A percentile compares a stretch with the other conserved stretches of the same genome.
These are phyloP conservation scores for Pseudomyrmex flavicornis DNA, from an alignment of 1,140 invertebrate genomes.

Conservation along the genomic window DNA sequence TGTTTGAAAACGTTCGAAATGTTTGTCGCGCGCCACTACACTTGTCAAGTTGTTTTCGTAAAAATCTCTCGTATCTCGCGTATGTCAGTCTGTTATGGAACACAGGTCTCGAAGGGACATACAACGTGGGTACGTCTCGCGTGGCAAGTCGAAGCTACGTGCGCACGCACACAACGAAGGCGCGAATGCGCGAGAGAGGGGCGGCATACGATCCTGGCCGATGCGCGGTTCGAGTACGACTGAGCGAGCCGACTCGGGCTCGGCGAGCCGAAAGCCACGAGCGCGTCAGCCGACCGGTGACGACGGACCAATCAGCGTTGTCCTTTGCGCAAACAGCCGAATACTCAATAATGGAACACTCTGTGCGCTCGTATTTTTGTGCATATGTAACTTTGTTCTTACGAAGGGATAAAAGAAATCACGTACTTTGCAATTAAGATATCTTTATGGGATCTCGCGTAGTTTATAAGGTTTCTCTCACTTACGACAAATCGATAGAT, in stretches of 20 bases:
- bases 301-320: slow-evolving; percentile 78
- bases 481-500: too few species aligned
- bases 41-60: slow-evolving; percentile 8
- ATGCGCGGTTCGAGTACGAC: slow-evolving; percentile 83
- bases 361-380: slow-evolving; percentile 63
- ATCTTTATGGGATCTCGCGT: too few species aligned
- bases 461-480: too few species aligned
- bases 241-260: slow-evolving; percentile 75
- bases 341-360: slow-evolving; percentile 78
- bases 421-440: too few species aligned
- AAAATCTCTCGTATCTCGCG: neutral
- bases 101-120: slow-evolving; percentile 10
- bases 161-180: slow-evolving; percentile 73
- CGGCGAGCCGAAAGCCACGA: slow-evolving; percentile 76
- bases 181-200: slow-evolving; percentile 53
- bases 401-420: neutral
- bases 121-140: slow-evolving; percentile 64
- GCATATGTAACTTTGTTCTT: slow-evolving; percentile 2
- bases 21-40: neutral
- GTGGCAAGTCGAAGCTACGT: slow-evolving; percentile 38
- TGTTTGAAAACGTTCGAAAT: neutral
- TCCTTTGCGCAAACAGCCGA: slow-evolving; percentile 75
- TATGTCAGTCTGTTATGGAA: slow-evolving; percentile 1
- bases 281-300: slow-evolving; percentile 75
- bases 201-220: slow-evolving; percentile 75